Conservation (phyloP, 2,888 invertebrate genomes). For the Drosophila bunnanda region DNA sequence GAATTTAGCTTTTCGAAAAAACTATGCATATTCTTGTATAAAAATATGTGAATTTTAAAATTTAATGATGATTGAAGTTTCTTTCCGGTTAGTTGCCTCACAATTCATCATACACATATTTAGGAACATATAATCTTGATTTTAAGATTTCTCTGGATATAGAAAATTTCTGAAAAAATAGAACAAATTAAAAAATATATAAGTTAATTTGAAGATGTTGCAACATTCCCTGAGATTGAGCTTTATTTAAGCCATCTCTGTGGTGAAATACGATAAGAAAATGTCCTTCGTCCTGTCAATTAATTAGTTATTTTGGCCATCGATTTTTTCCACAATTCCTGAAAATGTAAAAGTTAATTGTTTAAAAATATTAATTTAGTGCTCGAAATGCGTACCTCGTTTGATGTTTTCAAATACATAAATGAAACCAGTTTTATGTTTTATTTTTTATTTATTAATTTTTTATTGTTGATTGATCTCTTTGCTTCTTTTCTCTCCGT, state of each 20-base stretch:
- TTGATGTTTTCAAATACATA: not conserved
- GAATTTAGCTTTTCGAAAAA: no score
- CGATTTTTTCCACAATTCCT: not conserved
- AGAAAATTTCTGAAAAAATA: not conserved
- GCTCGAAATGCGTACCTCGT: not conserved
- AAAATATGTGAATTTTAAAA: no score
- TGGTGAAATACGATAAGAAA: not conserved
- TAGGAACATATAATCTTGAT: no score
- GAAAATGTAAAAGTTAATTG: no score
- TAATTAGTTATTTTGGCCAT: no score
- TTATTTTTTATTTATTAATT: constrained; percentile 61
- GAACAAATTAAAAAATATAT: not conserved
- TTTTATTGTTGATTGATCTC: constrained; percentile 69
- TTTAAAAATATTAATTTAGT: no score
- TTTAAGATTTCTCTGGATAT: no score
- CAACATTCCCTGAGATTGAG: not conserved
- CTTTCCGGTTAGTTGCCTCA: no score
- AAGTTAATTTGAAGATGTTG: not conserved
- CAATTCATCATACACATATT: no score
- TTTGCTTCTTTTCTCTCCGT: constrained; percentile 48
- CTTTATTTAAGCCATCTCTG: not conserved
- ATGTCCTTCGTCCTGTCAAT: not conserved
- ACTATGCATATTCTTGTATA: no score
- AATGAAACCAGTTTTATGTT: constrained; percentile 25
- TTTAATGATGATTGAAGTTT: no score